Evolutionary conservation across 2,888 invertebrate genomes (phyloP), one percentile per base, ranked within the genome.

Genomic region (Hypena proboscidalis): DNA sequence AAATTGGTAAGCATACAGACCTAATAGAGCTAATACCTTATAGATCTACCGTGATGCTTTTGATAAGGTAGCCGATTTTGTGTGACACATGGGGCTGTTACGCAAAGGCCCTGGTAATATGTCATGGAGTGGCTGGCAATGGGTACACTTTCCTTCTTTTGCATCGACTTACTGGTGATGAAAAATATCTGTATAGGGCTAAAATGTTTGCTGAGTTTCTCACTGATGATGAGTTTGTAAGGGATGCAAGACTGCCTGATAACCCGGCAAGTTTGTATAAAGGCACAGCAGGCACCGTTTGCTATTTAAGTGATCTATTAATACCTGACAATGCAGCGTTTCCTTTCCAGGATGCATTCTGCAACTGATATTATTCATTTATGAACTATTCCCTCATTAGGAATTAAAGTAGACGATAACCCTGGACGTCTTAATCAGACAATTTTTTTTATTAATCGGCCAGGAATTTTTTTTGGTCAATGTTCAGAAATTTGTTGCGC

Each of bases 51-150:
- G 95, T 15, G 75, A 93, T 10, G 93, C 95, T 0, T 94, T 95
- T 59, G 69, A 93, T 0, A 92, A 89, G 47, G 94, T 95, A 55
- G 95, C 93, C 0, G 95, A 97, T 37, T 78, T 96, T 9, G 94
- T 97, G 1, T 98, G 98, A 98, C 82, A 92, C 10, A 95, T 94
- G 71, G 98, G 98, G 0, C 87, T 98, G 17, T 86, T 98, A 20
- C 93, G 92, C 55, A 98, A 98, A 81, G 97, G 98, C 0, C 97
- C 97, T 4, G 97, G 97, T 0, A 94, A n/a, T 98, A 47, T 98
- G 97, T 73, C 97, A 98, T 70, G 98, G 98, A 0, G 92, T 97
- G 0, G 95, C 95, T 10, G 97, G 97, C 19, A 96, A 94, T 79
- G 97, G 94, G 7, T 97, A 97, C 80, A 95, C 94, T 0, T 96